Evolutionary conservation across 2,888 invertebrate species (phyloP), one percentile per base, ranked within the genome.

Genomic region (Colostygia pectinataria): DNA sequence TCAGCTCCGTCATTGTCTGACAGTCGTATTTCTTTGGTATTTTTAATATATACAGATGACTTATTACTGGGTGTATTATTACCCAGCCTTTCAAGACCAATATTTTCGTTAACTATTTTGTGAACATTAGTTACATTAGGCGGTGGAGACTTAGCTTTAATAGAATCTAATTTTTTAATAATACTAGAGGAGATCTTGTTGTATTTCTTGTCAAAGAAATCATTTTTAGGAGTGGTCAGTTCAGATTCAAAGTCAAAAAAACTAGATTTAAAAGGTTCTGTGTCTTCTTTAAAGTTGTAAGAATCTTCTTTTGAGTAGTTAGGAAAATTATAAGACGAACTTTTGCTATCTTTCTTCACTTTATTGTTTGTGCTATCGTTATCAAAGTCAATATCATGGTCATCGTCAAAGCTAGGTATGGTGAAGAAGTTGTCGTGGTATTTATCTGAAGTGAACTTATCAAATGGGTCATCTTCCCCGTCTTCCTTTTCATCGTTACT

Each of bases 341-440:
- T 79, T 38, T 72, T 77, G 34, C 72, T 80, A 38, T 80, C 80
- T 40, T 79, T 71, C 52, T 78, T 80, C 1, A 68, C 63, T 65
- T 78, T 83, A 53, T 80, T 80, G 37, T 78, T 72, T 1, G 77
- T 71, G 38, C 68, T 72, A 20, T 72, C 70, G 39, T 68, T 71
- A 24, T 71, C 67, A 12, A 72, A 68, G 41, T 78, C 78, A 45
- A 69, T 74, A 40, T 74, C 72, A 54, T 87, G 88, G 34, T 82
- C 81, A 52, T 84, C 64, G 3, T 59, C 64, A 56, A 71, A 90
- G 44, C 80, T 79, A 2, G 92, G 87, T 57, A 91, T 74, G 2
- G 88, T 88, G 59, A 90, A 92, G 51, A 91, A 91, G 57, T 85
- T 90, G 51, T 90, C 90, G 57, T 90, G 88, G 61, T 90, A 91